phyloP scores from a whole-genome alignment of 1,140 invertebrate genomes.

The Aphaenogaster rudis region DNA sequence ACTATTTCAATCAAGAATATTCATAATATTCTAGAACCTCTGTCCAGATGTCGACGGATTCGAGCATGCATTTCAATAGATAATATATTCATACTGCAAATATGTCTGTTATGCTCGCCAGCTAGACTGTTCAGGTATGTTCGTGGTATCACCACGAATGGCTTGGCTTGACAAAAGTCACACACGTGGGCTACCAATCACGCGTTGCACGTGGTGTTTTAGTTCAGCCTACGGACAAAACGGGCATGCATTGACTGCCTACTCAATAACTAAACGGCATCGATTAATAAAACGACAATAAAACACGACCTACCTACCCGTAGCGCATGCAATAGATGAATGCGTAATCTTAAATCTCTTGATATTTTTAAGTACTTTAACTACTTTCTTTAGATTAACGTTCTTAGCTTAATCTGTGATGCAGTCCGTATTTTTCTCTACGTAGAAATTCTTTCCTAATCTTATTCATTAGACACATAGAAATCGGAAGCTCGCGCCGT shows the following conservation, averaged over 20 bases:
- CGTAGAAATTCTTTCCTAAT: background rate
- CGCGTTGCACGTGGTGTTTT: constrained; percentile 56
- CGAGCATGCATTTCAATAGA: background rate
- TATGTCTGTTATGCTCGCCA: constrained; percentile 26
- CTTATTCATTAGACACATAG: background rate
- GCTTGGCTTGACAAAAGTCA: constrained; percentile 63
- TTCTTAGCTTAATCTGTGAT: background rate
- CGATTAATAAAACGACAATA: constrained; percentile 79
- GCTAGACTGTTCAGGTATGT: constrained; percentile 20
- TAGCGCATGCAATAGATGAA: background rate
- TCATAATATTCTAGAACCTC: background rate
- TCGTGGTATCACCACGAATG: background rate
- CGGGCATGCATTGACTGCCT: constrained; percentile 46
- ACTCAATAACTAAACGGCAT: constrained; percentile 70
- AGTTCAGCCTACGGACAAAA: constrained; percentile 50
- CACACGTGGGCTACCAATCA: constrained; percentile 66
- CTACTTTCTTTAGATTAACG: constrained; percentile 1
- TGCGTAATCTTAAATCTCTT: constrained; percentile 35
- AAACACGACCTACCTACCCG: constrained; percentile 64
- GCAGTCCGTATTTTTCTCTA: background rate
- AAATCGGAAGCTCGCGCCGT: constrained; percentile 1
- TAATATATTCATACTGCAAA: constrained; percentile 19
- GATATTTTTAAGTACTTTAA: background rate
- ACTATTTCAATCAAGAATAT: background rate
- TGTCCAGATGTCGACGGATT: background rate